Conservation (phyloP, 2,888 invertebrate genomes). For the Patella caerulea region DNA sequence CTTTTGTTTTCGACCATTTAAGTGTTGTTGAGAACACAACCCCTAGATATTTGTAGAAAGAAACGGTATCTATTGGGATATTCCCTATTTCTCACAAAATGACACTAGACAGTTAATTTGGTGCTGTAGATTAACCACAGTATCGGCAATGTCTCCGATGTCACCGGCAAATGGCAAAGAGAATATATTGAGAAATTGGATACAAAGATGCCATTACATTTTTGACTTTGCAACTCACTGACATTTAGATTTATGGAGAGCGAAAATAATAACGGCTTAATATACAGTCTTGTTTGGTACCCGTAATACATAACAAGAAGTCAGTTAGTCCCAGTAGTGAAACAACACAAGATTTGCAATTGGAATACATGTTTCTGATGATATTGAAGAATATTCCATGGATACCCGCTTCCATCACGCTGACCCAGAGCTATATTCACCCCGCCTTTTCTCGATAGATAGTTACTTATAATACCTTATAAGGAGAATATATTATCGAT, state of each 20-base stretch:
- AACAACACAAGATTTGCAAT: constrained; percentile 13
- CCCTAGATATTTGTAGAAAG: constrained; percentile 16
- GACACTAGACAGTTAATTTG: not conserved
- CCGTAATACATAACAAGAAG: not conserved
- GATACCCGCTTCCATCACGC: not conserved
- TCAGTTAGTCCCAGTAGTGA: not conserved
- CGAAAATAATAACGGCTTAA: not conserved
- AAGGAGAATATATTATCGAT: no score
- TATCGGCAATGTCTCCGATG: constrained; percentile 16
- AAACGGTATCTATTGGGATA: not conserved
- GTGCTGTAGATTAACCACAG: constrained; percentile 10
- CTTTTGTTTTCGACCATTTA: not conserved
- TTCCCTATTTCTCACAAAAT: constrained; percentile 18
- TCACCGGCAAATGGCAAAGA: constrained; percentile 10
- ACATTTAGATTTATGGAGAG: constrained; percentile 10
- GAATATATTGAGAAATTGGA: constrained; percentile 9
- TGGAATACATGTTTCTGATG: not conserved
- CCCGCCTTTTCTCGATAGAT: no score
- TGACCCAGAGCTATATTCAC: not conserved
- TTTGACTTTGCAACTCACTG: not conserved
- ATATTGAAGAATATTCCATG: constrained; percentile 1
- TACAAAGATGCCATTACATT: constrained; percentile 14
- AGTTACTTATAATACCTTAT: no score
- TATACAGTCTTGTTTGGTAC: constrained; percentile 11
- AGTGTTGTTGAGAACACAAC: constrained; percentile 14